These are phyloP conservation scores for Eriocheir sinensis DNA, from an alignment of 1,140 invertebrate genomes.

Conservation along the genomic window DNA sequence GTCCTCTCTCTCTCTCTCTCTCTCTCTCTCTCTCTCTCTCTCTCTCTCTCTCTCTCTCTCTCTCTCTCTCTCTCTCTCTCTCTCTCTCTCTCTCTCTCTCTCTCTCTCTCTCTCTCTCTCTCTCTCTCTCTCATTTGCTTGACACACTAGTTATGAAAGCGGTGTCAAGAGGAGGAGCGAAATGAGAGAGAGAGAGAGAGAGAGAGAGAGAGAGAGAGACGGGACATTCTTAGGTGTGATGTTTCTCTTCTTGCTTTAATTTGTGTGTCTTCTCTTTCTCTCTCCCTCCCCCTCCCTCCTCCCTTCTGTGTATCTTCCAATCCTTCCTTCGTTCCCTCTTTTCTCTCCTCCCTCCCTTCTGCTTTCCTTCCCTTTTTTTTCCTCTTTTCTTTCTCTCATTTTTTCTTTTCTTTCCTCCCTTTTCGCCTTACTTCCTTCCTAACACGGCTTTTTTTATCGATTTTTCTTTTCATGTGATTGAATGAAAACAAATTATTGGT, in stretches of 20 bases:
- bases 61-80: no score
- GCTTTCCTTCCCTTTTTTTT: neutral
- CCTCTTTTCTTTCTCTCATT: neutral
- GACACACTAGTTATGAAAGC: neutral
- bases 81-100: no score
- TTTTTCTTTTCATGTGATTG: no score
- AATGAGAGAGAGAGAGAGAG: neutral
- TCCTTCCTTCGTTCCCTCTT: neutral
- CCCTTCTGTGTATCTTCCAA: neutral
- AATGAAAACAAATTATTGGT: no score
- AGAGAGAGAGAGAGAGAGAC: neutral
- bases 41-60: neutral
- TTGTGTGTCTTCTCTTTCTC: neutral
- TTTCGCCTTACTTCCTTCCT: neutral
- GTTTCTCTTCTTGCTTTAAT: neutral
- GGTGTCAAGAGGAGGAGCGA: neutral
- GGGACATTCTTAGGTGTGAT: neutral
- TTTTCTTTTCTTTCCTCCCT: neutral
- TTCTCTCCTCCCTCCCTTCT: neutral
- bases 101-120: neutral
- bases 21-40: neutral
- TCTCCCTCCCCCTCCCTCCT: conserved; percentile 34
- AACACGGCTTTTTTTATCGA: no score
- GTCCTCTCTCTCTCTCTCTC: neutral
- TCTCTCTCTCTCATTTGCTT: neutral